A percentile compares a stretch with the other conserved stretches of the same genome.
These are phyloP conservation scores for Ochropleura plecta DNA, from an alignment of 2,888 invertebrate genomes.

Conservation along the genomic window DNA sequence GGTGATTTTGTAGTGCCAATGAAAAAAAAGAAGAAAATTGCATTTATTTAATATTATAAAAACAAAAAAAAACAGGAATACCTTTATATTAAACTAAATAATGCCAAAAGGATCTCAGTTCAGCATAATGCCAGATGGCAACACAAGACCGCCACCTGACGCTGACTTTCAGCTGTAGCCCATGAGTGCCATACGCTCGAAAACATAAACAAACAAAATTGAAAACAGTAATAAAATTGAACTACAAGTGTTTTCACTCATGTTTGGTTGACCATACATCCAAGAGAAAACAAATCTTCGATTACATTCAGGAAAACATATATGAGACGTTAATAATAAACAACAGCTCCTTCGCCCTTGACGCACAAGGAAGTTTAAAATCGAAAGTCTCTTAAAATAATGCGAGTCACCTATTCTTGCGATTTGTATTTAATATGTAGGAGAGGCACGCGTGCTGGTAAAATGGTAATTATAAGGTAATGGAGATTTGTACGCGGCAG, in stretches of 20 bases:
- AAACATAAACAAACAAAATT: too few relatives aligned
- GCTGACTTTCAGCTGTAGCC: too few relatives aligned
- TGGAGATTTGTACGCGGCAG: slow-evolving; percentile 43
- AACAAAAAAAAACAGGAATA: too few relatives aligned
- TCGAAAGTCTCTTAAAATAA: slow-evolving; percentile 55
- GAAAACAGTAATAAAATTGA: too few relatives aligned
- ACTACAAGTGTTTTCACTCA: neutral
- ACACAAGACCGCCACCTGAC: too few relatives aligned
- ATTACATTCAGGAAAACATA: slow-evolving; percentile 12
- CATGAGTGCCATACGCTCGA: too few relatives aligned
- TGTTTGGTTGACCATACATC: neutral
- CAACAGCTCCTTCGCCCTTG: slow-evolving; percentile 38
- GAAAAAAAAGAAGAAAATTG: too few relatives aligned
- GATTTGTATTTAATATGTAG: slow-evolving; percentile 29
- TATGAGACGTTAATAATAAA: neutral
- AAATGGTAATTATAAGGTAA: slow-evolving; percentile 33
- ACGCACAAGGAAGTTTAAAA: slow-evolving; percentile 45
- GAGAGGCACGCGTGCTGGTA: slow-evolving; percentile 3
- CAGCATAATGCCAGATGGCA: too few relatives aligned
- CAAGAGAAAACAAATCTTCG: neutral
- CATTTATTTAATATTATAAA: too few relatives aligned
- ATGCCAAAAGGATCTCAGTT: too few relatives aligned
- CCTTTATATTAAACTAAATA: too few relatives aligned
- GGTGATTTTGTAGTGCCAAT: neutral
- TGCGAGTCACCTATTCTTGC: slow-evolving; percentile 10